A percentile compares a stretch with the other conserved stretches of the same genome.
Evolutionary conservation across 2,888 invertebrate species (phyloP).

Genomic region (Brachyptera putata): DNA sequence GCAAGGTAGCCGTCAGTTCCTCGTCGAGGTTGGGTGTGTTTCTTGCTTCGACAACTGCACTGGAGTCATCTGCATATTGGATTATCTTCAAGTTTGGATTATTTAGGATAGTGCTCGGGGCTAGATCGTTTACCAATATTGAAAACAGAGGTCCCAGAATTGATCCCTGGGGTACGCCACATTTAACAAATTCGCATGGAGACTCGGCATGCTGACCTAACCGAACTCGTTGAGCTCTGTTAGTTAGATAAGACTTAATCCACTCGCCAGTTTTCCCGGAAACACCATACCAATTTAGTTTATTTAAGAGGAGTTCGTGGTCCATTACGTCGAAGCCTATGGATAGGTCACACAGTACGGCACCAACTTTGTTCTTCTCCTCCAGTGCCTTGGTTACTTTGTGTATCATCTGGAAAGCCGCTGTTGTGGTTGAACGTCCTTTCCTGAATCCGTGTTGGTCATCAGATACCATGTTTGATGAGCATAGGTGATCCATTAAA

Average conservation of each 20-base stretch:
- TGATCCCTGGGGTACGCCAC: constrained; percentile 12
- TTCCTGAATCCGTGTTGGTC: too few species aligned
- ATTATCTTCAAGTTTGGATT: neutral
- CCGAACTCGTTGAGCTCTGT: neutral
- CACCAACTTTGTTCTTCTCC: neutral
- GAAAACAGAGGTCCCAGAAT: neutral
- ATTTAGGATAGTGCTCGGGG: neutral
- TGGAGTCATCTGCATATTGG: constrained; percentile 10
- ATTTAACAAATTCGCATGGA: neutral
- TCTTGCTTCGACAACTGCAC: neutral
- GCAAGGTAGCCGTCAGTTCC: neutral
- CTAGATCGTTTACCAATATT: neutral
- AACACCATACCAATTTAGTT: constrained; percentile 2
- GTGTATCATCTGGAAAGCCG: neutral
- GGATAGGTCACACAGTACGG: neutral
- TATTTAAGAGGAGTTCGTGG: neutral
- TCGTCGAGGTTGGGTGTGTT: neutral
- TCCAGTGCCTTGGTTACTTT: neutral
- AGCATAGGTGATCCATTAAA: neutral
- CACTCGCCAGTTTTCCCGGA: too few species aligned
- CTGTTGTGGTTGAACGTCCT: neutral
- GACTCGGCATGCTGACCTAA: too few species aligned
- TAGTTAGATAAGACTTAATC: neutral
- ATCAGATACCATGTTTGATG: constrained; percentile 1
- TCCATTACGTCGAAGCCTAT: constrained; percentile 10